Evolutionary conservation across 2,797 vertebrate genomes (phyloP).

Genomic region (Premnoplex brunnescens): DNA sequence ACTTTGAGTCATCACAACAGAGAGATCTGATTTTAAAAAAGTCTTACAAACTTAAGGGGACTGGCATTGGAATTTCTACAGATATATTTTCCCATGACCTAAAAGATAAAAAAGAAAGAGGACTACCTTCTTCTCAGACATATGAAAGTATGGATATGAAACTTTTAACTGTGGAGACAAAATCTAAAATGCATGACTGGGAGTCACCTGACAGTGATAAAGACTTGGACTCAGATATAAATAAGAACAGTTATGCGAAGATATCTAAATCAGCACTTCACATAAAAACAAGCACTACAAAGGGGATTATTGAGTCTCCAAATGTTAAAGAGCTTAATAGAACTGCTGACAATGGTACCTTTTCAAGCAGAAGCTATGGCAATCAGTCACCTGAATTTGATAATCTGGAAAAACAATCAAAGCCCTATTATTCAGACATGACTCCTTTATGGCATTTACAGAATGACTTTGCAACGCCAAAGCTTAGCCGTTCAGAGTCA

Average conservation of each 20-base stretch:
- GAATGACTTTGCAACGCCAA: slow-evolving; percentile 91
- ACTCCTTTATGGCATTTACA: slow-evolving; percentile 93
- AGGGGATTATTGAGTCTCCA: slow-evolving; percentile 73
- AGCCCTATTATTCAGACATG: slow-evolving; percentile 83
- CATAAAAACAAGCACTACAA: slow-evolving; percentile 82
- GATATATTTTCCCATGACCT: slow-evolving; percentile 90
- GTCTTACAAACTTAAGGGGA: slow-evolving; percentile 98
- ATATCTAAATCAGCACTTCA: slow-evolving; percentile 86
- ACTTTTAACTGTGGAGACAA: slow-evolving; percentile 82
- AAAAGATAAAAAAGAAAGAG: slow-evolving; percentile 90
- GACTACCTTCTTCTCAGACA: slow-evolving; percentile 91
- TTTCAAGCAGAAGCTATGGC: slow-evolving; percentile 81
- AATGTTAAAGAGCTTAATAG: slow-evolving; percentile 73
- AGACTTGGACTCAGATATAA: slow-evolving; percentile 89
- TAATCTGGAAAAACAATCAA: slow-evolving; percentile 82
- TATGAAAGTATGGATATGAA: slow-evolving; percentile 99
- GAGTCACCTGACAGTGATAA: slow-evolving; percentile 90
- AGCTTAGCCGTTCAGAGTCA: slow-evolving; percentile 96
- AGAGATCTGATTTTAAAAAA: slow-evolving; percentile 97
- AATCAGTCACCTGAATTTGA: slow-evolving; percentile 78
- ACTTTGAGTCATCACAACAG: slow-evolving; percentile 93
- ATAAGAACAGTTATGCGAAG: slow-evolving; percentile 90
- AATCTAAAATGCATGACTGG: slow-evolving; percentile 88
- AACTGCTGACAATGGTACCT: slow-evolving; percentile 77
- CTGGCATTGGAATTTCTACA: slow-evolving; percentile 93